A percentile compares a stretch with the other conserved stretches of the same genome.
phyloP scores from a whole-genome alignment of 2,797 vertebrate species.

The Furcifer pardalis region DNA sequence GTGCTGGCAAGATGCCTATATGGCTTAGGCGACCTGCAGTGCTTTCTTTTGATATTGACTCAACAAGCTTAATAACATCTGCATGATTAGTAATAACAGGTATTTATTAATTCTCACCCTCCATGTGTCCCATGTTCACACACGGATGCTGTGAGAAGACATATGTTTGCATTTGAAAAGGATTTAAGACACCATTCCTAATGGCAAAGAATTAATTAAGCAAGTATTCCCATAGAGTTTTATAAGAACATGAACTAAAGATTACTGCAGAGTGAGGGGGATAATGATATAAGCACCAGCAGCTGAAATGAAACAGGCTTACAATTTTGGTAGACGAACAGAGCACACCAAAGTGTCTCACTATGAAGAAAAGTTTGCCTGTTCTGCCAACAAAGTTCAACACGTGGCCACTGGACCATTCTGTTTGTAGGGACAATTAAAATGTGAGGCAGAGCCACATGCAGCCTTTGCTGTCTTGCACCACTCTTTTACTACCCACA shows the following conservation, averaged over 20 bases:
- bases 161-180: not conserved
- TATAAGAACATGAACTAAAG: not conserved
- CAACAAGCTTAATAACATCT: conserved; percentile 22
- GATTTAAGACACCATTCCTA: not conserved
- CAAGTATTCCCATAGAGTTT: not conserved
- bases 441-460: not conserved
- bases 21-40: conserved; percentile 59
- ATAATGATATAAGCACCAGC: not conserved
- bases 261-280: not conserved
- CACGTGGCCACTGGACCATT: not conserved
- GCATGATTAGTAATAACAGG: conserved; percentile 21
- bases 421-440: not conserved
- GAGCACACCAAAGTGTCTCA: not conserved
- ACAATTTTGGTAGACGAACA: not conserved
- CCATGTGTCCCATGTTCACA: conserved; percentile 4
- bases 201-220: conserved; percentile 7
- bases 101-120: conserved; percentile 28
- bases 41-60: conserved; percentile 50
- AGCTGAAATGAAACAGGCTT: not conserved
- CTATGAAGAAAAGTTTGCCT: not conserved
- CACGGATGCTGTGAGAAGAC: conserved; percentile 14
- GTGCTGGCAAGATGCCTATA: conserved; percentile 59
- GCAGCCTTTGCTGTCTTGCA: not conserved
- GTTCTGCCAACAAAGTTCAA: not conserved
- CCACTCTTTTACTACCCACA: not conserved